Conservation (phyloP, 1,140 invertebrate genomes). For the Ips typographus region DNA sequence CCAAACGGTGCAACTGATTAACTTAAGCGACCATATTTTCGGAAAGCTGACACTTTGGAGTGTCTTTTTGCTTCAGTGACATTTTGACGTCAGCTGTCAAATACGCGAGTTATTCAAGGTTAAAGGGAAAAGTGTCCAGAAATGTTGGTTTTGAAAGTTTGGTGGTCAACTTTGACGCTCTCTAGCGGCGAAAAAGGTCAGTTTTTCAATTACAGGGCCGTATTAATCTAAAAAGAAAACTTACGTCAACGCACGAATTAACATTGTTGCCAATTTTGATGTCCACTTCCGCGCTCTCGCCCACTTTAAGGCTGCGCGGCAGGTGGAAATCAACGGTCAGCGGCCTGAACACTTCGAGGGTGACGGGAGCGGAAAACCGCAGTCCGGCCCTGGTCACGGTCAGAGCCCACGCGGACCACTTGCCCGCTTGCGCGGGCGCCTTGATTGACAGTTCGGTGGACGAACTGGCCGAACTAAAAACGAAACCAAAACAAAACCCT, state of each 20-base stretch:
- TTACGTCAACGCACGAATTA: conserved; percentile 68
- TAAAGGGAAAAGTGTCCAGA: no score
- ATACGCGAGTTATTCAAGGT: no score
- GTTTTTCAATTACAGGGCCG: no score
- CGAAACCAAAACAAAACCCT: background rate
- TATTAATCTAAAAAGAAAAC: conserved; percentile 39
- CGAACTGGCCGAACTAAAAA: conserved; percentile 46
- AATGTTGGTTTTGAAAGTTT: no score
- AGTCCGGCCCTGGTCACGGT: conserved; percentile 55
- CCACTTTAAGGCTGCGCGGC: conserved; percentile 59
- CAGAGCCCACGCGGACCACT: conserved; percentile 62
- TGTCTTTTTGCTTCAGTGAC: no score
- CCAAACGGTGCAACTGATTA: no score
- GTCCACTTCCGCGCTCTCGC: conserved; percentile 64
- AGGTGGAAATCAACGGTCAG: conserved; percentile 61
- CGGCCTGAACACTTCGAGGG: conserved; percentile 60
- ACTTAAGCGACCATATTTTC: no score
- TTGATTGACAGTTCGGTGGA: conserved; percentile 58
- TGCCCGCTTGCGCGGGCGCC: conserved; percentile 60
- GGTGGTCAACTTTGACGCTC: no score
- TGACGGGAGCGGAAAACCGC: conserved; percentile 58
- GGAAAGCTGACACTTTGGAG: no score
- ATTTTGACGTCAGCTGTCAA: no score
- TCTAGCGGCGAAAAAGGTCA: no score
- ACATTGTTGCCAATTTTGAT: conserved; percentile 66